Evolutionary conservation across 2,888 invertebrate genomes (phyloP).

Genomic region (Nycteola revayana): DNA sequence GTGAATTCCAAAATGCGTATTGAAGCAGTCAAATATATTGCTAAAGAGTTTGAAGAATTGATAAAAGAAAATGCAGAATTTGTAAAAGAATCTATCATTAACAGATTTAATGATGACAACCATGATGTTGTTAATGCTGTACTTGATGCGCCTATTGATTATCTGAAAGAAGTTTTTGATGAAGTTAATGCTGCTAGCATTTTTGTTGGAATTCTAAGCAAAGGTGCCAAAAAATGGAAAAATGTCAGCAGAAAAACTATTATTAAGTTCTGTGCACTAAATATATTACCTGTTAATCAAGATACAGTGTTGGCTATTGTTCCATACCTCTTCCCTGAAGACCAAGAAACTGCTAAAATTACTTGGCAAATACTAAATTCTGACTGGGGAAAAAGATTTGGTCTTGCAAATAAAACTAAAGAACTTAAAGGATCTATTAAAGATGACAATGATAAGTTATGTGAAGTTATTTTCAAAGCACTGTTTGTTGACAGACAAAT

Average conservation of each 20-base stretch:
- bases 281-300: slow-evolving; percentile 74
- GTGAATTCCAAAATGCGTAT: slow-evolving; percentile 84
- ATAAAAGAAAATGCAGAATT: slow-evolving; percentile 80
- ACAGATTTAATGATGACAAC: slow-evolving; percentile 86
- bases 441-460: slow-evolving; percentile 45
- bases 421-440: slow-evolving; percentile 36
- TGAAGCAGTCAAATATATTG: slow-evolving; percentile 85
- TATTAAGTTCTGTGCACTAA: slow-evolving; percentile 67
- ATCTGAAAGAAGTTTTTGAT: slow-evolving; percentile 65
- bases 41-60: slow-evolving; percentile 74
- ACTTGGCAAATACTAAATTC: slow-evolving; percentile 60
- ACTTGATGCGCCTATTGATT: slow-evolving; percentile 65
- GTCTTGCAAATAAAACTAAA: slow-evolving; percentile 38
- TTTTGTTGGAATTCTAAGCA: slow-evolving; percentile 77
- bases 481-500: slow-evolving; percentile 50
- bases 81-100: slow-evolving; percentile 83
- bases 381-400: slow-evolving; percentile 60
- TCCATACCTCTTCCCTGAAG: slow-evolving; percentile 83
- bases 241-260: slow-evolving; percentile 62
- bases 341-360: slow-evolving; percentile 47
- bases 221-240: slow-evolving; percentile 62
- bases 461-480: slow-evolving; percentile 51
- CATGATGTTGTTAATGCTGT: slow-evolving; percentile 82
- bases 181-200: slow-evolving; percentile 66
- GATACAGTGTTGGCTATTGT: slow-evolving; percentile 81